A percentile compares a stretch with the other conserved stretches of the same genome.
phyloP scores from a whole-genome alignment of 2,113 vertebrate species.

The Ailurus styani region DNA sequence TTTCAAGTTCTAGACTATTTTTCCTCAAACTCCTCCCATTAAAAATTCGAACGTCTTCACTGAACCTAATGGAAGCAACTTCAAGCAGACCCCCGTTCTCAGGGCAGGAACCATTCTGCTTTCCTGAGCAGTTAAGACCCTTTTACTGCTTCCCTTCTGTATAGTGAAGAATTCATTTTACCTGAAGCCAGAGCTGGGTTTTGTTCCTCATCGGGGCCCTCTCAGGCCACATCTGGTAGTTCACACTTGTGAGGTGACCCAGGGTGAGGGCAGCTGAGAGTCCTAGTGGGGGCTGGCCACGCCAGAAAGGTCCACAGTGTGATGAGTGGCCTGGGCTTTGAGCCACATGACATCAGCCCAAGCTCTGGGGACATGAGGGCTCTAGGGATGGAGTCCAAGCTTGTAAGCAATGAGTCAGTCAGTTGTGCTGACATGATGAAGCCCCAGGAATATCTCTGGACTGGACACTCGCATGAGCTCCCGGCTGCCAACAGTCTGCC shows the following conservation, averaged over 20 bases:
- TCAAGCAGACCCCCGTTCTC: too few relatives aligned
- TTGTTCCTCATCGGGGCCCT: not conserved
- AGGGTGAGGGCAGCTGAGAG: not conserved
- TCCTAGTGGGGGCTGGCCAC: not conserved
- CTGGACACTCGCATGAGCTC: not conserved
- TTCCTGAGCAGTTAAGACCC: not conserved
- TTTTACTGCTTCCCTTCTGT: not conserved
- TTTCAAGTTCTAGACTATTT: not conserved
- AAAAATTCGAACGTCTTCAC: not conserved
- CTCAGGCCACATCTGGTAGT: too few relatives aligned
- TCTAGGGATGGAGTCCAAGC: too few relatives aligned
- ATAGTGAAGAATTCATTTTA: not conserved
- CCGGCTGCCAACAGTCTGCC: not conserved
- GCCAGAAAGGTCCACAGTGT: not conserved
- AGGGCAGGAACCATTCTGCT: not conserved
- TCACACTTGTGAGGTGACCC: not conserved
- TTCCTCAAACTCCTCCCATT: not conserved
- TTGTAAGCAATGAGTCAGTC: fast-evolving
- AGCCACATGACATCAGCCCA: not conserved
- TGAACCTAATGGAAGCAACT: too few relatives aligned
- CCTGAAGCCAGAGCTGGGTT: not conserved
- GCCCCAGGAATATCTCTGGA: not conserved
- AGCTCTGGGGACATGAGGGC: not conserved
- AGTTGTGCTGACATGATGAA: not conserved
- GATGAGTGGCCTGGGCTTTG: not conserved